Conservation (phyloP, 2,797 vertebrate genomes). For the Mionectes olivaceus region DNA sequence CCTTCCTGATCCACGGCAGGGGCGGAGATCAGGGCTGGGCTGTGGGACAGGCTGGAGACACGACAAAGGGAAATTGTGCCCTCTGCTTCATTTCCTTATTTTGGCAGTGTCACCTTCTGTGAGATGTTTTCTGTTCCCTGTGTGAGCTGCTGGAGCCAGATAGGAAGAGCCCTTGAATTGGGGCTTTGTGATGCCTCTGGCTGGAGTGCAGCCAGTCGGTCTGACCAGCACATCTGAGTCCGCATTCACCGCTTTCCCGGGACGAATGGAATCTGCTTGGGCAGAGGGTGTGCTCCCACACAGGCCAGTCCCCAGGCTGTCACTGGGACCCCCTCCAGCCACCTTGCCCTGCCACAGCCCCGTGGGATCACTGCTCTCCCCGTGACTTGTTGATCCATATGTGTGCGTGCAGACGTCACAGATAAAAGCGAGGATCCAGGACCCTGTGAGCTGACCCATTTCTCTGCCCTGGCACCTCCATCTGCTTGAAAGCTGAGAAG, state of each 20-base stretch:
- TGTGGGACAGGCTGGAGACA: constrained; percentile 5
- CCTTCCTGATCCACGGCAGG: not conserved
- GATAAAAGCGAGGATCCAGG: not conserved
- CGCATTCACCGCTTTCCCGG: not conserved
- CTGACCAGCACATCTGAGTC: constrained; percentile 51
- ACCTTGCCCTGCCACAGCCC: not conserved
- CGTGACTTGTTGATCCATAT: not conserved
- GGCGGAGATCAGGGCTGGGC: not conserved
- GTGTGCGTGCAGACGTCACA: not conserved
- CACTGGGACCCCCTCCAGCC: not conserved
- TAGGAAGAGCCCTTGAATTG: constrained; percentile 63
- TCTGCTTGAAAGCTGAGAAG: not conserved
- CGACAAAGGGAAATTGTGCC: constrained; percentile 55
- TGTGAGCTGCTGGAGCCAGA: constrained; percentile 47
- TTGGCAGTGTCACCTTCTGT: constrained; percentile 57
- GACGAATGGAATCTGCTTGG: not conserved
- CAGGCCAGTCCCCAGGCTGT: not conserved
- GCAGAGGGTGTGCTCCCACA: not conserved
- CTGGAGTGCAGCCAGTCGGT: constrained; percentile 44
- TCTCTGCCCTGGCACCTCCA: not conserved
- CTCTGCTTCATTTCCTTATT: constrained; percentile 63
- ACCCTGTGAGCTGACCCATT: not conserved
- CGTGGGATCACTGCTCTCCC: accelerated
- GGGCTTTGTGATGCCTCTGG: constrained; percentile 65
- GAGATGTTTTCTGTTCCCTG: constrained; percentile 70